These are phyloP conservation scores for Lithophane ornitopus DNA, from an alignment of 2,888 invertebrate genomes.

Conservation along the genomic window DNA sequence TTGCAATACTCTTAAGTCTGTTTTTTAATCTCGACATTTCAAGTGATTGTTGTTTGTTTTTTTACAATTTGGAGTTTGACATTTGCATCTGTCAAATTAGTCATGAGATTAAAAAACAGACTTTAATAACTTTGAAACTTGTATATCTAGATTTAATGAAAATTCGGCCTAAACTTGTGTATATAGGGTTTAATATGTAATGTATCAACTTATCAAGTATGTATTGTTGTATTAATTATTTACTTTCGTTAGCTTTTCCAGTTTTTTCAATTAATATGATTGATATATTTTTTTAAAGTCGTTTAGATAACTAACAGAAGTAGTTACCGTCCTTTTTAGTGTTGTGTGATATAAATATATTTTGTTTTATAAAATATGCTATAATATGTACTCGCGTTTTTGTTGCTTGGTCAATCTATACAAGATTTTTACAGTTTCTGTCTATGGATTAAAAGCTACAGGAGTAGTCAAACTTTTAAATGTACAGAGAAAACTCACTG, in stretches of 20 bases:
- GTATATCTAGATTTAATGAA: conserved; percentile 28
- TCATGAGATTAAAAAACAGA: too few species aligned
- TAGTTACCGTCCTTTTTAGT: conserved; percentile 51
- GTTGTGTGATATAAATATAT: conserved; percentile 42
- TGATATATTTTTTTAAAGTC: background rate
- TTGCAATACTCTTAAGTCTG: conserved; percentile 1
- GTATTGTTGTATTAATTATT: conserved; percentile 2
- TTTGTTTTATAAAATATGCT: conserved; percentile 17
- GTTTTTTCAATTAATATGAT: background rate
- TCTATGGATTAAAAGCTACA: background rate
- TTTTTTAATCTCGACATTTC: too few species aligned
- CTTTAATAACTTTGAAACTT: conserved; percentile 13
- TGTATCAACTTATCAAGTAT: background rate
- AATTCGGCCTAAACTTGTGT: conserved; percentile 43
- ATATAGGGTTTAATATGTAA: conserved; percentile 34
- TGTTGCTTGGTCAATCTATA: conserved; percentile 16
- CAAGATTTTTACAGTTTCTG: conserved; percentile 5
- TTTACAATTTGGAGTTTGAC: too few species aligned
- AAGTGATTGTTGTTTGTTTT: too few species aligned
- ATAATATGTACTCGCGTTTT: background rate
- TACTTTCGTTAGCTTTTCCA: background rate
- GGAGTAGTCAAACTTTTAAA: background rate
- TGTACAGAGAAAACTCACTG: background rate
- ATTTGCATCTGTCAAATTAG: too few species aligned
- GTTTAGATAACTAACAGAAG: background rate